Percentiles rank a stretch among this genome's conserved stretches.
Evolutionary conservation across 2,888 invertebrate species (phyloP).

Genomic region (Metopia argyrocephala): DNA sequence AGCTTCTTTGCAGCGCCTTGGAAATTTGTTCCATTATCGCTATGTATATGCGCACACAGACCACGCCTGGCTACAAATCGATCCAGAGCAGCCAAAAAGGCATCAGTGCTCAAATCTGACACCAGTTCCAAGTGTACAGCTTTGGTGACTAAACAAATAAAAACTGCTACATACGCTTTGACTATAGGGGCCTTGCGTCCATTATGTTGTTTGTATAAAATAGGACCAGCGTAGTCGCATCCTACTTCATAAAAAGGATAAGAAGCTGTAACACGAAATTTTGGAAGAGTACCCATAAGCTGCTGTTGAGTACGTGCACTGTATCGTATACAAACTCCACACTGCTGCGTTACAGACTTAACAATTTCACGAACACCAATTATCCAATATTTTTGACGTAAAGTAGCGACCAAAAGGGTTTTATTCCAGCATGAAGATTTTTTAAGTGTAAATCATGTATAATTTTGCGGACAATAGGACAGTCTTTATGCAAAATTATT

Average conservation of each 20-base stretch:
- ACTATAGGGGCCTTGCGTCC: slow-evolving; percentile 5
- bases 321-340: slow-evolving; percentile 10
- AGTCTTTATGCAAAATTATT: slow-evolving; percentile 9
- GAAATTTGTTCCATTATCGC: slow-evolving; percentile 45
- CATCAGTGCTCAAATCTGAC: slow-evolving; percentile 1
- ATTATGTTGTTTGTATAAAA: slow-evolving; percentile 15
- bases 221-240: slow-evolving; percentile 43
- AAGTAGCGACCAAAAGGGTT: background rate
- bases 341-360: background rate
- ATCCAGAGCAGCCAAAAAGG: background rate
- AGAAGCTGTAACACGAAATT: slow-evolving; percentile 18
- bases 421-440: slow-evolving; percentile 10
- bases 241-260: slow-evolving; percentile 39
- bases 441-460: slow-evolving; percentile 2
- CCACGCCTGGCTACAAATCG: slow-evolving; percentile 39
- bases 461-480: background rate
- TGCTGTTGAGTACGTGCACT: background rate
- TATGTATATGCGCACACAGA: slow-evolving; percentile 25
- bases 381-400: slow-evolving; percentile 1
- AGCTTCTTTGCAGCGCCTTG: slow-evolving; percentile 34
- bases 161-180: background rate
- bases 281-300: slow-evolving; percentile 17
- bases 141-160: background rate
- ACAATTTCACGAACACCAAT: slow-evolving; percentile 1
- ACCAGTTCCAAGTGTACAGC: background rate